Base-by-base conservation (phyloP, 2,797 vertebrate species). In the Crocodylus rhombifer region DNA sequence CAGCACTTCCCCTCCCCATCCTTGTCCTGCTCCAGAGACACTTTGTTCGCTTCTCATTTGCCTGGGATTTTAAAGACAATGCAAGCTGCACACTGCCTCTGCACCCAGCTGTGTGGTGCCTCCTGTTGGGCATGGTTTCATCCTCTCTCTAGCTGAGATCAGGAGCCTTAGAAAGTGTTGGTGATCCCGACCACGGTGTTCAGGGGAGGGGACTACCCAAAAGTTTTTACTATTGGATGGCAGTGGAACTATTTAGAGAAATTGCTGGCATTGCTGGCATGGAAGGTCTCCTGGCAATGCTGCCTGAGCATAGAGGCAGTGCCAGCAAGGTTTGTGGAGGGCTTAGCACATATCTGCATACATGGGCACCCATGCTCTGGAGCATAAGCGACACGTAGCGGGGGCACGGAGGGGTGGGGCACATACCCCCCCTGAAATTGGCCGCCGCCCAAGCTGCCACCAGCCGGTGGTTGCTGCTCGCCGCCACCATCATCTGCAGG, bases 1-100 rank as follows among this genome's bases (percentile, higher is more conserved):
- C 2, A 3, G 10, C 23, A 2, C 6, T 65, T 75, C 78, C 79
- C 9, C 58, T 3, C 0, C 14, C 42, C 42, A 51, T 51, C 42
- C 42, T 51, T 51, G 42, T 51, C 42, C 42, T 51, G 88, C 90
- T 92, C 89, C 82, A 79, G 92, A 86, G 92, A 91, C 88, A 85
- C 83, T 83, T 86, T 82, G 80, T 65, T 82, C 71, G 88, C 84
- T 87, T 87, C 87, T 67, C 33, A 18, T n/a, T 89, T 80, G 63
- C 82, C 86, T 76, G 67, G 33, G 67, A 30, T 71, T 30, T 21
- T 84, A 69, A 33, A 55, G 65, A 28, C 79, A 26, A 80, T 14
- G 21, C 16, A 51, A 86, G 0, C 1, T 0, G 65, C 62, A 28
- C 23, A 0, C 63, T 25, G n/a, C n/a, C 23, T 86, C 82, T 18